phyloP scores from a whole-genome alignment of 2,797 vertebrate species.

The Spondyliosoma cantharus region DNA sequence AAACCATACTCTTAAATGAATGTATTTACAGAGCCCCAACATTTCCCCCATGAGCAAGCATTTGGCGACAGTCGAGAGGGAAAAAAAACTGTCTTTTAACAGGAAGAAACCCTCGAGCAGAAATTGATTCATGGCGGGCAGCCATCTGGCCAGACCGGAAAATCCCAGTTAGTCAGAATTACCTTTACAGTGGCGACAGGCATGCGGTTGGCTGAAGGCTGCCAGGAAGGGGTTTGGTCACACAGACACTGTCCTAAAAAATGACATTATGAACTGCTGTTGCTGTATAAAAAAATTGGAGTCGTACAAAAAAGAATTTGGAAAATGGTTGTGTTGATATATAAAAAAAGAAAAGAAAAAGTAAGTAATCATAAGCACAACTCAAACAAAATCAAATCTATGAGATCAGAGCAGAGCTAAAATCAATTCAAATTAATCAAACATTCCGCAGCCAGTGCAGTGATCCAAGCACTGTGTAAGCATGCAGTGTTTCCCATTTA shows the following conservation, averaged over 20 bases:
- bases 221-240: not conserved
- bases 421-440: constrained; percentile 17
- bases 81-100: no score
- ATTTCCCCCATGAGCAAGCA: no score
- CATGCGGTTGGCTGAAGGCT: not conserved
- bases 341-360: not conserved
- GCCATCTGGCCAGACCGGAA: no score
- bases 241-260: not conserved
- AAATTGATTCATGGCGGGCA: no score
- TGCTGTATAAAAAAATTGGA: not conserved
- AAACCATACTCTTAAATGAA: no score
- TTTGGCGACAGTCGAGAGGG: no score
- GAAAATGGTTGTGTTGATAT: not conserved
- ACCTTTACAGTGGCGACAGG: not conserved
- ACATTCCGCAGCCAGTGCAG: constrained; percentile 5
- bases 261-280: not conserved
- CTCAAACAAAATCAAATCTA: constrained; percentile 5
- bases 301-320: not conserved
- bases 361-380: constrained; percentile 18
- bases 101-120: no score
- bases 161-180: not conserved
- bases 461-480: constrained; percentile 13
- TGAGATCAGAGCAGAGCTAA: constrained; percentile 37
- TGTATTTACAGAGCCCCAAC: no score
- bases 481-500: constrained; percentile 9